A percentile compares a stretch with the other conserved stretches of the same genome.
Conservation (phyloP, 92 coral and sea anemone species). For the Diadumene lineata region DNA sequence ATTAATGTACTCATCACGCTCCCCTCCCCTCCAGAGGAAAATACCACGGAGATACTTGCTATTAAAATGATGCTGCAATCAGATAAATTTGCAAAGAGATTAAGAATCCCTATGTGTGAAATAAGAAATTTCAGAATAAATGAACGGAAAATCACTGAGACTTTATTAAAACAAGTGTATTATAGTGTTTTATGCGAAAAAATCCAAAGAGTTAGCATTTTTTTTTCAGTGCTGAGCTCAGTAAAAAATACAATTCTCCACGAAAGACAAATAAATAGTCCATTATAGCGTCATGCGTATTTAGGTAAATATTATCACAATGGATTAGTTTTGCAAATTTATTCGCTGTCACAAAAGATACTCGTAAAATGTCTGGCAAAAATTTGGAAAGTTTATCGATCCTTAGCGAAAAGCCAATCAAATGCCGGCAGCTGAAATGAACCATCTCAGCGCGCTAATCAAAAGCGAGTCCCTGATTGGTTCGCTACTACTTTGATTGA, state of each 20-base stretch:
- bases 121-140: no score
- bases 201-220: no score
- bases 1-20: not conserved
- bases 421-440: conserved; percentile 58
- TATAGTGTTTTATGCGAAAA: no score
- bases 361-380: conserved; percentile 24
- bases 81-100: not conserved
- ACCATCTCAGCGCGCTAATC: conserved; percentile 58
- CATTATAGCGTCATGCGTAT: conserved; percentile 28
- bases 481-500: conserved; percentile 70
- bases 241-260: no score
- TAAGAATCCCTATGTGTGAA: not conserved
- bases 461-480: conserved; percentile 57
- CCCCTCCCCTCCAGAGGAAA: not conserved
- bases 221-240: no score
- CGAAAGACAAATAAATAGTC: no score
- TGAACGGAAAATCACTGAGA: not conserved
- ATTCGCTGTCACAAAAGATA: conserved; percentile 25
- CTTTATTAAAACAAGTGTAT: no score
- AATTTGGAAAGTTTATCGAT: conserved; percentile 49
- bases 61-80: not conserved
- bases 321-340: conserved; percentile 49
- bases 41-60: not conserved
- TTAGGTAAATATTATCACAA: conserved; percentile 46
- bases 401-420: conserved; percentile 46